A percentile compares a stretch with the other conserved stretches of the same genome.
These are phyloP conservation scores for Mobula birostris DNA, from an alignment of 2,113 vertebrate genomes.

Conservation along the genomic window DNA sequence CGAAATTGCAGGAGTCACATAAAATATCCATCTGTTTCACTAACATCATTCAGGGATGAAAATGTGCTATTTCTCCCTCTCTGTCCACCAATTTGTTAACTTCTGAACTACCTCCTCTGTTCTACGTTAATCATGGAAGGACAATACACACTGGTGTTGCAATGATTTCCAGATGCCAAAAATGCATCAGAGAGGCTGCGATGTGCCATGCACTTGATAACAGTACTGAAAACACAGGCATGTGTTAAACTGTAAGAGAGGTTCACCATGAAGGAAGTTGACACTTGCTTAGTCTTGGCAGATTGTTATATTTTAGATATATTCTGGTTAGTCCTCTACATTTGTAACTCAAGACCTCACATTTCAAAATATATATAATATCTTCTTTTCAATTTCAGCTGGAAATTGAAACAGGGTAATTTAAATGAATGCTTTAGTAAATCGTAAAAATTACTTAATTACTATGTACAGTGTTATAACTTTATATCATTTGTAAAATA, in stretches of 20 bases:
- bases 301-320: background rate
- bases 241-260: background rate
- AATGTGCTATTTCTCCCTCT: no score
- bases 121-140: no score
- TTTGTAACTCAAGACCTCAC: background rate
- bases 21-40: no score
- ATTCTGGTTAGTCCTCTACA: background rate
- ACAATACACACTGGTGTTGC: no score
- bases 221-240: background rate
- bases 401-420: background rate
- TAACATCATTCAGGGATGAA: no score
- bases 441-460: background rate
- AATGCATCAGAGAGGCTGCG: no score
- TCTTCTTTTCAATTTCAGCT: background rate
- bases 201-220: background rate
- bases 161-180: no score
- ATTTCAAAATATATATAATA: background rate
- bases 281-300: background rate
- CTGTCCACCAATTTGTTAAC: no score
- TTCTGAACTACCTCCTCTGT: no score
- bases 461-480: background rate
- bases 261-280: background rate
- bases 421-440: background rate
- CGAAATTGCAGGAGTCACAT: no score
- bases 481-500: background rate